Evolutionary conservation across 2,888 invertebrate species (phyloP).

Genomic region (Ophion slaviceki): DNA sequence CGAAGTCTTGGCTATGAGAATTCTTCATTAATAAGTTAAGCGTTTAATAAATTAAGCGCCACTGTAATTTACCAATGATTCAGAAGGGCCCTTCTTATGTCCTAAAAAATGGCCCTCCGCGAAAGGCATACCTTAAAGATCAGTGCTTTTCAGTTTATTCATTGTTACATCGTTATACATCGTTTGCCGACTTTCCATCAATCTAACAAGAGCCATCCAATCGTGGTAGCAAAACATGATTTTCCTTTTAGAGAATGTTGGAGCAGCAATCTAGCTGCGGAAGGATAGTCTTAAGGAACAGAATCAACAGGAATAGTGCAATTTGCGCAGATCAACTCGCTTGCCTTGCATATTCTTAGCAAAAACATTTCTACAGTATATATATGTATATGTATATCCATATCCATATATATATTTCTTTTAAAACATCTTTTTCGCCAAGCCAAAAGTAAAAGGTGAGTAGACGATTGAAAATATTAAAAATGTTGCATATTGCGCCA

Average conservation of each 20-base stretch:
- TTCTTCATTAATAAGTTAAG: too few species aligned
- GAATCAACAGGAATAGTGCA: conserved; percentile 22
- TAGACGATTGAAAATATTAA: background rate
- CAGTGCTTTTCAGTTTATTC: background rate
- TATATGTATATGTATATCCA: background rate
- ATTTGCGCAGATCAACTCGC: background rate
- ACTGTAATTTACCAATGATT: too few species aligned
- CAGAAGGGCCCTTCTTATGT: too few species aligned
- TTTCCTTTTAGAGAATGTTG: conserved; percentile 57
- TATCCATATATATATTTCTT: background rate
- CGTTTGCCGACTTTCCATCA: background rate
- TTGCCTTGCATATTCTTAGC: conserved; percentile 31
- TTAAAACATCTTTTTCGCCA: background rate
- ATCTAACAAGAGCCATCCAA: background rate
- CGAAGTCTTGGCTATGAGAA: too few species aligned
- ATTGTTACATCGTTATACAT: background rate
- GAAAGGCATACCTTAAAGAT: background rate
- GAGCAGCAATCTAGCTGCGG: conserved; percentile 48
- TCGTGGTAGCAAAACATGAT: too few species aligned
- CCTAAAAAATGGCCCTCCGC: too few species aligned
- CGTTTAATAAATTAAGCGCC: too few species aligned
- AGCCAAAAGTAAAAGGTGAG: background rate
- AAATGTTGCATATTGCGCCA: background rate
- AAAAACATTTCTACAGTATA: background rate
- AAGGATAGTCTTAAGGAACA: conserved; percentile 13